phyloP scores from a whole-genome alignment of 1,140 invertebrate species.

The Brachionus manjavacas region DNA sequence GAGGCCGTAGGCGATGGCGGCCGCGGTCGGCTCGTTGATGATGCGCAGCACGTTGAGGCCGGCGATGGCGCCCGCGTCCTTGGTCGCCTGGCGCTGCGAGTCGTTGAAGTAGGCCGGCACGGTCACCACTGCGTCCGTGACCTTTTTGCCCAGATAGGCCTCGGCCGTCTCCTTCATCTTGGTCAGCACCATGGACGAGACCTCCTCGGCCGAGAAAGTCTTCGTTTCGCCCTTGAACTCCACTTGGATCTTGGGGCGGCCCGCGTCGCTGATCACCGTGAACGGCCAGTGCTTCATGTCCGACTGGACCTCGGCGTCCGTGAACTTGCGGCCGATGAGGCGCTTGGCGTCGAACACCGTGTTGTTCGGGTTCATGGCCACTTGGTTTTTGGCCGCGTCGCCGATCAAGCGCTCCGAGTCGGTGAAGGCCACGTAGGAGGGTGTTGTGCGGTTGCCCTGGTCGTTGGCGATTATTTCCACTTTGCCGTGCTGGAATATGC shows the following conservation, averaged over 20 bases:
- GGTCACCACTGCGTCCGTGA: slow-evolving; percentile 92
- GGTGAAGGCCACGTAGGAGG: slow-evolving; percentile 43
- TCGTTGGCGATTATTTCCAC: slow-evolving; percentile 44
- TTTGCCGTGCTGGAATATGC: slow-evolving; percentile 69
- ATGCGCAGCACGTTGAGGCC: slow-evolving; percentile 84
- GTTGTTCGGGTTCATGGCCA: slow-evolving; percentile 89
- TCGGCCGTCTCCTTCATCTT: slow-evolving; percentile 99
- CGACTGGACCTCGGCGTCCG: slow-evolving; percentile 66
- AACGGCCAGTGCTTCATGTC: slow-evolving; percentile 65
- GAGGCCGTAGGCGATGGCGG: slow-evolving; percentile 97
- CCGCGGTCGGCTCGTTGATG: slow-evolving; percentile 89
- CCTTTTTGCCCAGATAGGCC: slow-evolving; percentile 85
- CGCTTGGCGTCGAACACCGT: slow-evolving; percentile 89
- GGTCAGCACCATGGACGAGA: slow-evolving; percentile 90
- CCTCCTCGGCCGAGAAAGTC: slow-evolving; percentile 90
- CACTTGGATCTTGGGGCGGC: slow-evolving; percentile 72
- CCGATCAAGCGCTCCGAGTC: slow-evolving; percentile 33
- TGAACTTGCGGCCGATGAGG: slow-evolving; percentile 85
- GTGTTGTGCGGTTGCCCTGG: slow-evolving; percentile 43
- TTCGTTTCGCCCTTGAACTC: slow-evolving; percentile 70
- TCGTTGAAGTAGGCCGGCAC: slow-evolving; percentile 98
- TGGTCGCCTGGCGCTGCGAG: slow-evolving; percentile 60
- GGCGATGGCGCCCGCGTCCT: slow-evolving; percentile 57
- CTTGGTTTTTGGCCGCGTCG: slow-evolving; percentile 93
- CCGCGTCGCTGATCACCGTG: slow-evolving; percentile 77